These are phyloP conservation scores for Oscheius onirici DNA, from an alignment of 2,888 invertebrate species.

Conservation along the genomic window DNA sequence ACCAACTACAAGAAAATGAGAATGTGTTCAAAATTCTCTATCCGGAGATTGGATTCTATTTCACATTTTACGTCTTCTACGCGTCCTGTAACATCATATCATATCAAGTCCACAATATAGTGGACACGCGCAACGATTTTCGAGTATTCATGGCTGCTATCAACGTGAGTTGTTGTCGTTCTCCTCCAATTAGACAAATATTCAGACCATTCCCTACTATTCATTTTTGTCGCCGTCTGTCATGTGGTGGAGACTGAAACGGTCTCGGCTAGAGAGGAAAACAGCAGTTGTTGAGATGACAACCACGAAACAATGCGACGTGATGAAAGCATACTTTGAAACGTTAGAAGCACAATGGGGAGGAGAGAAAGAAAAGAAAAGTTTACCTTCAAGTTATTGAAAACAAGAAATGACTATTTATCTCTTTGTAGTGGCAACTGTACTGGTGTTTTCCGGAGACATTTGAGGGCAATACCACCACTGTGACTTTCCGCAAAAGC, in stretches of 20 bases:
- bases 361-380: no score
- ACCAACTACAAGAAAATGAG: conserved; percentile 9
- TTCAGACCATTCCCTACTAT: conserved; percentile 17
- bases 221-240: background rate
- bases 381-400: no score
- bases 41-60: conserved; percentile 5
- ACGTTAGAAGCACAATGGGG: no score
- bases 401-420: no score
- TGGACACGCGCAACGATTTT: background rate
- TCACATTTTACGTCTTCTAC: background rate
- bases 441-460: no score
- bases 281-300: background rate
- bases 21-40: background rate
- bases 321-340: no score
- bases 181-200: background rate
- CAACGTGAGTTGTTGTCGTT: background rate
- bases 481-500: no score
- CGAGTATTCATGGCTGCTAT: conserved; percentile 2
- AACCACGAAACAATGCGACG: no score
- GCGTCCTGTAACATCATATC: background rate
- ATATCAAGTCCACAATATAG: background rate
- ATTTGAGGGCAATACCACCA: no score
- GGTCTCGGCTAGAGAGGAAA: background rate
- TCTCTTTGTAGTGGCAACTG: no score
- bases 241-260: conserved; percentile 8